Evolutionary conservation across 2,888 invertebrate genomes (phyloP).

Genomic region (Anticlea derivata): DNA sequence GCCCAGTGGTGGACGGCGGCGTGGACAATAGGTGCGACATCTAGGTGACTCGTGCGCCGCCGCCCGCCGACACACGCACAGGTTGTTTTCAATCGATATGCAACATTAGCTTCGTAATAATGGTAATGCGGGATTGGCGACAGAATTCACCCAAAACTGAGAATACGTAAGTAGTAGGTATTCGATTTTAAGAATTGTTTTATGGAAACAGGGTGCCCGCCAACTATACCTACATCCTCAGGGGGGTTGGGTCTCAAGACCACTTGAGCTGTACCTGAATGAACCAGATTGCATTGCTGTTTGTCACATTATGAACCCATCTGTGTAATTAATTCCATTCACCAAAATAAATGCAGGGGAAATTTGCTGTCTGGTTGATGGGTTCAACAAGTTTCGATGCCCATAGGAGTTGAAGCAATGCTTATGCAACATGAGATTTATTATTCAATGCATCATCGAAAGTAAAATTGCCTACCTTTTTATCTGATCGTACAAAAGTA

Average conservation of each 20-base stretch:
- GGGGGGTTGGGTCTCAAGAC: not conserved
- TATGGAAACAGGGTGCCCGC: not conserved
- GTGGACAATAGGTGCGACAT: conserved; percentile 81
- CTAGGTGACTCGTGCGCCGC: conserved; percentile 77
- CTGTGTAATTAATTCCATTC: conserved; percentile 16
- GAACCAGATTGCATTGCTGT: not conserved
- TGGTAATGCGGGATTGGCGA: conserved; percentile 40
- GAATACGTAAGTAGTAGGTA: conserved; percentile 36
- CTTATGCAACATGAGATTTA: conserved; percentile 36
- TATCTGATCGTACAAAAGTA: conserved; percentile 34
- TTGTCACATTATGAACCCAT: conserved; percentile 4
- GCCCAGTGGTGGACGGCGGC: conserved; percentile 67
- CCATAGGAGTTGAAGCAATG: conserved; percentile 34
- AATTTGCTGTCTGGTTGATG: conserved; percentile 23
- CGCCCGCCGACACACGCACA: conserved; percentile 58
- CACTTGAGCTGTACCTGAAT: not conserved
- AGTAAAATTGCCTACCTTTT: conserved; percentile 35
- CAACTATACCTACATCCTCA: not conserved
- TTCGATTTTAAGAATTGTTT: not conserved
- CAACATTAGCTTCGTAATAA: conserved; percentile 40
- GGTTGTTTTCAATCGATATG: conserved; percentile 58
- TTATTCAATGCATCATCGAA: conserved; percentile 32
- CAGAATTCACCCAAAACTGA: conserved; percentile 34
- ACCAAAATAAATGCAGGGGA: conserved; percentile 19
- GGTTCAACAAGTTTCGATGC: conserved; percentile 26